Percentiles rank a stretch among this genome's conserved stretches.
Conservation (phyloP, 2,888 invertebrate species). For the Siphlonurus alternatus region DNA sequence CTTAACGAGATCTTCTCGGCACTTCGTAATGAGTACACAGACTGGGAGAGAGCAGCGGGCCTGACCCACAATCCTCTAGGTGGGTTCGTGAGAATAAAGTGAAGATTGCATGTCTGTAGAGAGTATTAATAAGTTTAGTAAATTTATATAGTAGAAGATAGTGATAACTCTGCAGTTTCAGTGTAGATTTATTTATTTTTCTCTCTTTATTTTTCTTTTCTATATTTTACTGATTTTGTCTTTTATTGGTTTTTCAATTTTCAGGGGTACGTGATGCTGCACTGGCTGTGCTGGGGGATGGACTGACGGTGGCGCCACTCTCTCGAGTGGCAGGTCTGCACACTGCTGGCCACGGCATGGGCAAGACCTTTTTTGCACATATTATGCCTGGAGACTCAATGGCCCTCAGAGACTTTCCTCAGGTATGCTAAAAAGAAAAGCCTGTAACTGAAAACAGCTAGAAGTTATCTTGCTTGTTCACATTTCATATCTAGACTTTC, state of each 20-base stretch:
- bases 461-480: too few species aligned
- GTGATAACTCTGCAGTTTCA: too few species aligned
- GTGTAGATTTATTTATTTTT: background rate
- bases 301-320: slow-evolving; percentile 74
- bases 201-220: background rate
- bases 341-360: slow-evolving; percentile 25
- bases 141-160: too few species aligned
- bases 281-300: slow-evolving; percentile 77
- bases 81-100: too few species aligned
- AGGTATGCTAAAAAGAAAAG: slow-evolving; percentile 30
- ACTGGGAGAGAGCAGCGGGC: slow-evolving; percentile 55
- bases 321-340: slow-evolving; percentile 66
- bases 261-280: slow-evolving; percentile 57
- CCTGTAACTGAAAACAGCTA: too few species aligned
- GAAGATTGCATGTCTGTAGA: too few species aligned
- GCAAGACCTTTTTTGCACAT: slow-evolving; percentile 68
- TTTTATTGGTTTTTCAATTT: background rate
- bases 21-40: slow-evolving; percentile 86
- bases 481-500: too few species aligned
- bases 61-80: background rate
- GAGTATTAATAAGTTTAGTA: too few species aligned
- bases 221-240: background rate
- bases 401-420: slow-evolving; percentile 53
- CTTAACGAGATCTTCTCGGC: slow-evolving; percentile 90
- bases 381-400: slow-evolving; percentile 65